Percentiles rank a stretch among this genome's conserved stretches.
Evolutionary conservation across 2,797 vertebrate species (phyloP).

Genomic region (Chaetophractus vellerosus): DNA sequence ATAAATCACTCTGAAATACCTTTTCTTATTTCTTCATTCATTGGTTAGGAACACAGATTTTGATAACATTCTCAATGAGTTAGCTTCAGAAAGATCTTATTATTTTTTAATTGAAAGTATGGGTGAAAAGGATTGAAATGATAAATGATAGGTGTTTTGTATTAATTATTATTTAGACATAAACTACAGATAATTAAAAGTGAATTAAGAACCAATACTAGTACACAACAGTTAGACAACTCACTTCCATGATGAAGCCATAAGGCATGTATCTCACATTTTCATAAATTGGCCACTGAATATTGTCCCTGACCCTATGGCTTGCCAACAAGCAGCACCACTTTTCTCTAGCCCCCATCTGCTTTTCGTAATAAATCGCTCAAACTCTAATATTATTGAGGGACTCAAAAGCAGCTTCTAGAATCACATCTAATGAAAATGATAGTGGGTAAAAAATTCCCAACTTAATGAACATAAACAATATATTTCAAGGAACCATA

Average conservation of each 20-base stretch:
- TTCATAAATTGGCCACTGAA: neutral
- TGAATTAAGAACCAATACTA: conserved; percentile 7
- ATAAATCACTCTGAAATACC: neutral
- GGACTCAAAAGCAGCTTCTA: conserved; percentile 23
- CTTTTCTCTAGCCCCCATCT: neutral
- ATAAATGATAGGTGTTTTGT: conserved; percentile 4
- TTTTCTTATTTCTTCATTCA: conserved; percentile 12
- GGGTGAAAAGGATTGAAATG: too few species aligned
- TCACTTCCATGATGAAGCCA: neutral
- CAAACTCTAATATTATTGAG: conserved; percentile 16
- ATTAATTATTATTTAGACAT: neutral
- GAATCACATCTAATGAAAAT: neutral
- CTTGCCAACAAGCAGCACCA: neutral
- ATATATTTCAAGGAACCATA: neutral
- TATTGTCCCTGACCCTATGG: neutral
- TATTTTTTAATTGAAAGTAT: neutral
- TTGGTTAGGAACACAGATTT: neutral
- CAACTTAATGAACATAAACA: conserved; percentile 1
- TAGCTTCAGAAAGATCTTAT: neutral
- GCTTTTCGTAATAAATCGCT: neutral
- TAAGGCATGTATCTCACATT: neutral
- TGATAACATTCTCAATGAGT: neutral
- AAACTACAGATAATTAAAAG: conserved; percentile 30
- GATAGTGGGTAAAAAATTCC: neutral
- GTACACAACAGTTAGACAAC: neutral